A percentile compares a stretch with the other conserved stretches of the same genome.
Conservation (phyloP, 2,113 vertebrate species). For the Globicephala melas region DNA sequence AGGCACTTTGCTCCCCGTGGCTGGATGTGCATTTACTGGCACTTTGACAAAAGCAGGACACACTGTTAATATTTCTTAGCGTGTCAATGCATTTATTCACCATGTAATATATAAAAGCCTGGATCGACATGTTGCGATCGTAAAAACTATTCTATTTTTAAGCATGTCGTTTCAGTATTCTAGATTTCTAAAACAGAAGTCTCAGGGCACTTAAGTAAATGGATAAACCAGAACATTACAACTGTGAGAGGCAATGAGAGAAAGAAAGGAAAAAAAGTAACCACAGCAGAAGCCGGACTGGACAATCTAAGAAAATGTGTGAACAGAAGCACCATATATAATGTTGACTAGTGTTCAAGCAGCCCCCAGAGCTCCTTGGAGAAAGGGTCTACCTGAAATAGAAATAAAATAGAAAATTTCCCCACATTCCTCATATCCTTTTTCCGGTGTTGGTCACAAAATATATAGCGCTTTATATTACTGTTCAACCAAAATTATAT, state of each 20-base stretch:
- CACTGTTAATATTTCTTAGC: conserved; percentile 21
- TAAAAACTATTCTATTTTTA: conserved; percentile 40
- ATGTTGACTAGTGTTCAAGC: neutral
- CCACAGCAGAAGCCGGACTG: conserved; percentile 29
- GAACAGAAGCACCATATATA: conserved; percentile 30
- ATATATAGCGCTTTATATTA: conserved; percentile 34
- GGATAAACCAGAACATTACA: conserved; percentile 49
- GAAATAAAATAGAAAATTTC: conserved; percentile 37
- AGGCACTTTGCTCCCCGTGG: neutral
- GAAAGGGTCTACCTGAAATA: conserved; percentile 39
- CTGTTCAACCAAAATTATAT: conserved; percentile 22
- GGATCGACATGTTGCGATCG: neutral
- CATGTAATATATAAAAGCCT: neutral
- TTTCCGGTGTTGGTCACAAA: neutral
- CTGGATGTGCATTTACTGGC: conserved; percentile 13
- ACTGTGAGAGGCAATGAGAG: neutral
- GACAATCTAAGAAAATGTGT: neutral
- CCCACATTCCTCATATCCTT: neutral
- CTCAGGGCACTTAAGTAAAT: conserved; percentile 38
- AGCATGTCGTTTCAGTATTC: neutral
- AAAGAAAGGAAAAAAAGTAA: conserved; percentile 16
- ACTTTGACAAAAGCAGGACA: neutral
- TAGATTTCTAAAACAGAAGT: conserved; percentile 46
- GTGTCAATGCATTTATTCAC: conserved; percentile 25
- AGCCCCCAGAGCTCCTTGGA: neutral